These are phyloP conservation scores for Alligator mississippiensis DNA, from an alignment of 2,113 vertebrate species.

Conservation along the genomic window DNA sequence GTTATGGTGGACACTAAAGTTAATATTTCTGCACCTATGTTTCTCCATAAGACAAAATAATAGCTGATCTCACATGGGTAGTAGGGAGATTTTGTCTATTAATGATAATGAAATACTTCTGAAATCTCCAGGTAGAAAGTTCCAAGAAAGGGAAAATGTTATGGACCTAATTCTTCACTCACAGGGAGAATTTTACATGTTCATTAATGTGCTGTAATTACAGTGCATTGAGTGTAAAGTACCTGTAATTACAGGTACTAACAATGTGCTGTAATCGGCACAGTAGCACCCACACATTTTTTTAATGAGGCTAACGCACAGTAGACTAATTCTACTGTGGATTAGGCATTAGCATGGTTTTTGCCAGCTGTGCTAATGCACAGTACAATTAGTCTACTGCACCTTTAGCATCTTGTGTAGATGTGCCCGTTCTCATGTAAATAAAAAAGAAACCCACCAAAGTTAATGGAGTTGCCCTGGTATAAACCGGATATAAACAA, in stretches of 20 bases:
- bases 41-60: not conserved
- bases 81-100: conserved; percentile 45
- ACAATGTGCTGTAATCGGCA: too few species aligned
- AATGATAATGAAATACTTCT: conserved; percentile 34
- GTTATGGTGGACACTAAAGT: not conserved
- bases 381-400: too few species aligned
- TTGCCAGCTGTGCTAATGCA: too few species aligned
- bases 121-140: conserved; percentile 31
- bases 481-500: not conserved
- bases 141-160: not conserved
- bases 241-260: too few species aligned
- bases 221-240: too few species aligned
- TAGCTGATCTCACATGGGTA: not conserved
- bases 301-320: too few species aligned
- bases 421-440: not conserved
- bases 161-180: not conserved
- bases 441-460: not conserved
- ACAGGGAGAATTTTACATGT: not conserved
- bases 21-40: not conserved
- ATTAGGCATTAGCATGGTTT: too few species aligned
- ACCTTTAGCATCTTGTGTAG: too few species aligned
- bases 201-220: too few species aligned
- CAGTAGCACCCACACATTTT: too few species aligned
- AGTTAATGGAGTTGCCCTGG: not conserved
- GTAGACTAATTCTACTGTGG: too few species aligned